Percentiles rank a stretch among this genome's conserved stretches.
Evolutionary conservation across 2,113 vertebrate genomes (phyloP).

Genomic region (Sturnira hondurensis): DNA sequence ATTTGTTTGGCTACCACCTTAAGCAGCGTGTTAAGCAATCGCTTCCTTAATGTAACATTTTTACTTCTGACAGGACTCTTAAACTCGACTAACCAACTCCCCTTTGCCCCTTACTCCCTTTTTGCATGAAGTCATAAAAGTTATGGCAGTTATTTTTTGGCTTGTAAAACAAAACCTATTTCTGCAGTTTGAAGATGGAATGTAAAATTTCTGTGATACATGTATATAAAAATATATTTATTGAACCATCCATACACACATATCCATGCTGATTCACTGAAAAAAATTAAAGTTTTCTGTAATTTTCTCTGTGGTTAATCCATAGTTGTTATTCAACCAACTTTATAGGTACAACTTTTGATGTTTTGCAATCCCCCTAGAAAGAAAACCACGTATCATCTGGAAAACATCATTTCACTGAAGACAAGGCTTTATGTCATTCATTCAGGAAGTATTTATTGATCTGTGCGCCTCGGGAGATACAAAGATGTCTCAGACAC

Average conservation of each 20-base stretch:
- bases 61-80: constrained; percentile 84
- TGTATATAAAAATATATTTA: constrained; percentile 99
- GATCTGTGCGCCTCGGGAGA: constrained; percentile 16
- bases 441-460: constrained; percentile 69
- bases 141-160: constrained; percentile 93
- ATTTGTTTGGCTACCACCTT: constrained; percentile 83
- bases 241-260: constrained; percentile 87
- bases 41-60: constrained; percentile 85
- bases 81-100: constrained; percentile 76
- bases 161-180: constrained; percentile 91
- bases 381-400: not conserved
- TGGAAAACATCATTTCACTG: constrained; percentile 24
- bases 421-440: constrained; percentile 28
- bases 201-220: constrained; percentile 97
- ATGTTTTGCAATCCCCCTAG: not conserved
- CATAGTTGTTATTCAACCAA: not conserved
- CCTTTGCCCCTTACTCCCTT: constrained; percentile 71
- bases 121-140: constrained; percentile 92
- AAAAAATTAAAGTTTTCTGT: constrained; percentile 96
- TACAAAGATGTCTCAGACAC: constrained; percentile 51
- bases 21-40: constrained; percentile 88
- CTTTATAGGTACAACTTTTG: not conserved
- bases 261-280: constrained; percentile 92
- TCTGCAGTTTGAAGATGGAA: constrained; percentile 88
- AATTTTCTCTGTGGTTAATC: constrained; percentile 82